phyloP scores from a whole-genome alignment of 2,797 vertebrate species.

The Euphonia xanthogaster region DNA sequence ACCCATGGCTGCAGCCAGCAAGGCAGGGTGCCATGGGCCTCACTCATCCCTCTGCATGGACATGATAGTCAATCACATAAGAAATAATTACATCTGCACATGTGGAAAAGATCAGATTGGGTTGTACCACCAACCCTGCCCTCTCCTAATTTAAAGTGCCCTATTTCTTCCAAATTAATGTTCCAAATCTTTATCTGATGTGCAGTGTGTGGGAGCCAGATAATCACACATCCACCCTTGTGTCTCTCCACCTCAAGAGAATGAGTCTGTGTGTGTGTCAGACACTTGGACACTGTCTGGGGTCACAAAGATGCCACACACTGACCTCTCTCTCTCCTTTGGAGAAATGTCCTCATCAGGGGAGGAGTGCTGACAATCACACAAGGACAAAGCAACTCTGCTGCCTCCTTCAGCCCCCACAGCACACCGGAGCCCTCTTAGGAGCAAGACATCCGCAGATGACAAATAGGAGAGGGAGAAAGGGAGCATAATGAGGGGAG shows the following conservation, averaged over 20 bases:
- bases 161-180: not conserved
- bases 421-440: not conserved
- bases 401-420: not conserved
- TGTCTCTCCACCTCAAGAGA: not conserved
- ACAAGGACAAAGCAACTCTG: not conserved
- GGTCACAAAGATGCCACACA: not conserved
- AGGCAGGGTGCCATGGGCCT: not conserved
- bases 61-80: rapidly evolving
- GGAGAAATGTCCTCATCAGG: not conserved
- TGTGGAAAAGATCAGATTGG: not conserved
- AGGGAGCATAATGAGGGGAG: not conserved
- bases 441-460: not conserved
- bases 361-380: rapidly evolving
- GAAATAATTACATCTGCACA: not conserved
- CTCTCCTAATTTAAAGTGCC: not conserved
- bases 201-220: not conserved
- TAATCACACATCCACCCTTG: not conserved
- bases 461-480: conserved; percentile 16
- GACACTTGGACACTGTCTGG: not conserved
- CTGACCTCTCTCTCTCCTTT: not conserved
- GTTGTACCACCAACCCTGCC: not conserved
- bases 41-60: not conserved
- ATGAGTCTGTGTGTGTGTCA: not conserved
- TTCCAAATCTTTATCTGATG: not conserved
- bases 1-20: not conserved